These are phyloP conservation scores for Cladorhizidae sp. DNA, from an alignment of 37 sponge, comb jelly and placozoan genomes.

Conservation along the genomic window DNA sequence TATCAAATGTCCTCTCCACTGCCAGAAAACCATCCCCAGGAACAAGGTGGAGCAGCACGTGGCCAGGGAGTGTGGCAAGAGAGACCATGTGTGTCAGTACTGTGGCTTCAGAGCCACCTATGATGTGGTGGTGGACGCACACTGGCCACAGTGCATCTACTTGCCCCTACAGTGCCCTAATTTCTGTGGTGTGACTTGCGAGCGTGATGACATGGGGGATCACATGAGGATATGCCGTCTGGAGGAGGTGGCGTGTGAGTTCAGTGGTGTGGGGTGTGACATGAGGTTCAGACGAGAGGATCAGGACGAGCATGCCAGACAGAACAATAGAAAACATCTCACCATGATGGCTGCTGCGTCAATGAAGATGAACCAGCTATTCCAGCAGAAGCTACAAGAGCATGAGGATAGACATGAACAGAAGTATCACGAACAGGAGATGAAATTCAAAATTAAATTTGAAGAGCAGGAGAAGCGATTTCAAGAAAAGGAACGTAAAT, in stretches of 20 bases:
- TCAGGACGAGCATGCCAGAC: background rate
- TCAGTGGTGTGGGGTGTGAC: too few relatives aligned
- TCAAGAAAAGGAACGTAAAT: background rate
- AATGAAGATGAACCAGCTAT: background rate
- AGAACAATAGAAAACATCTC: slow-evolving; percentile 6
- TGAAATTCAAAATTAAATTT: background rate
- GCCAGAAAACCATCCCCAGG: slow-evolving; percentile 6
- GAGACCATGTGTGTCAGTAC: too few relatives aligned
- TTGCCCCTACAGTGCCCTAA: too few relatives aligned
- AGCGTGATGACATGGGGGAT: too few relatives aligned
- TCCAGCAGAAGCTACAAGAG: background rate
- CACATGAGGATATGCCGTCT: slow-evolving; percentile 31
- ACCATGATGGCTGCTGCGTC: background rate
- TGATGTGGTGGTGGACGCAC: too few relatives aligned
- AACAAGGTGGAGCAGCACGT: slow-evolving; percentile 8
- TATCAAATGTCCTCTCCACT: too few relatives aligned
- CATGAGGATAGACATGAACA: background rate
- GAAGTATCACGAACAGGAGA: background rate
- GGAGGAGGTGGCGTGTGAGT: slow-evolving; percentile 26
- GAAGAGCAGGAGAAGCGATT: background rate
- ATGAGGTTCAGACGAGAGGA: too few relatives aligned
- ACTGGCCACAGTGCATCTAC: too few relatives aligned
- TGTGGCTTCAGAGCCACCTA: too few relatives aligned
- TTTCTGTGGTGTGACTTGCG: too few relatives aligned
- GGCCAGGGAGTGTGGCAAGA: slow-evolving; percentile 13